Base-by-base conservation (phyloP, 2,113 vertebrate species). In the Tychaedon coryphoeus region DNA sequence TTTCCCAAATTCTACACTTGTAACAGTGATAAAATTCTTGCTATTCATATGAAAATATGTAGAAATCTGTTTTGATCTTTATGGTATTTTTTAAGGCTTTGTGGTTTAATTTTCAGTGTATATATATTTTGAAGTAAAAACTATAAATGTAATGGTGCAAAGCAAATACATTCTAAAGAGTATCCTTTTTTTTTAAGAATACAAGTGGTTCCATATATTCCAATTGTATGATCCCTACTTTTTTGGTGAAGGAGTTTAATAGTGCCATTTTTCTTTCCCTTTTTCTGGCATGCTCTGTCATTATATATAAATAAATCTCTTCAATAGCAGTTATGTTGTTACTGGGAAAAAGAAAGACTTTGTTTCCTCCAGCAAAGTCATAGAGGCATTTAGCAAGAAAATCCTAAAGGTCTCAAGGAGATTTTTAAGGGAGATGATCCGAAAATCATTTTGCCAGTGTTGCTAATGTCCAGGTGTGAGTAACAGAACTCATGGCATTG, bases 401-500 rank as follows among this genome's bases (percentile, higher is more conserved):
- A 40, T 23, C 9, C 31, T 73, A 8, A 56, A 80, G 29, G 23
- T 48, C 8, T 43, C 18, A 31, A 14, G 4, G 26, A 25, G 28
- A 0, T 61, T 75, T 33, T 60, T 40, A 34, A 50, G 31, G 14
- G 8, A 29, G 8, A 15, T 56, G 14, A 5, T 60, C 40, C 2
- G 3, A 81, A 93, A 91, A 54, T 25, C 0, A 9, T 78, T 91
- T 58, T 91, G 66, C 19, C 18, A 17, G 9, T 61, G 25, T 26
- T 82, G 57, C n/a, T 69, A 10, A 42, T 19, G 10, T 20, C 19
- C n/a, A 42, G 53, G 17, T 53, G 23, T 48, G 28, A 81, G 17
- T 67, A 67, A 29, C 9, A 10, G 7, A 38, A 17, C 14, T 56
- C n/a, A 22, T 1, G 9, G 25, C 0, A 0, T 23, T 53, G 12